A percentile compares a stretch with the other conserved stretches of the same genome.
Evolutionary conservation across 2,113 vertebrate species (phyloP).

Genomic region (Leptosomus discolor): DNA sequence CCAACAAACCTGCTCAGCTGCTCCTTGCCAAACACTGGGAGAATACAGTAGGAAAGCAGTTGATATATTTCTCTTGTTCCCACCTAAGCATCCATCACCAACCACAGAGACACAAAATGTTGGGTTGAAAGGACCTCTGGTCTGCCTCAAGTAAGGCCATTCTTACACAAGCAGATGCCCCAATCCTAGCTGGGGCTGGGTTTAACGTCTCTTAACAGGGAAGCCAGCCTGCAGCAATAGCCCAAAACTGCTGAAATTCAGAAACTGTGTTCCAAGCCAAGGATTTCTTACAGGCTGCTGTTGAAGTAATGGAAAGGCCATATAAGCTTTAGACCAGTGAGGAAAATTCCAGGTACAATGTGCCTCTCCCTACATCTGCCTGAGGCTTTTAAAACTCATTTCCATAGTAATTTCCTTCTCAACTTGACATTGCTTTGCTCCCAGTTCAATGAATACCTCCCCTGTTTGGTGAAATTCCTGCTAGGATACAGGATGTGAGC

Average conservation of each 20-base stretch:
- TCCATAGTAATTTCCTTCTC: slow-evolving; percentile 67
- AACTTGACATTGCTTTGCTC: slow-evolving; percentile 55
- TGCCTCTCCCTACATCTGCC: slow-evolving; percentile 44
- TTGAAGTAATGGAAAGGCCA: slow-evolving; percentile 29
- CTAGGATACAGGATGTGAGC: slow-evolving; percentile 52
- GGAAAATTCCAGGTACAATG: slow-evolving; percentile 42
- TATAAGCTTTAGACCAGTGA: background rate
- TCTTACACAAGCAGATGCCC: background rate
- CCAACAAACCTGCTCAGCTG: background rate
- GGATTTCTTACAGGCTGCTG: background rate
- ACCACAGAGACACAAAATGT: background rate
- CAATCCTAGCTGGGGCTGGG: background rate
- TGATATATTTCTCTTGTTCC: background rate
- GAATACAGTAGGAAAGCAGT: background rate
- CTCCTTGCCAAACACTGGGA: background rate
- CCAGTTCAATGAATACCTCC: slow-evolving; percentile 56
- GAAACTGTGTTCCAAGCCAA: background rate
- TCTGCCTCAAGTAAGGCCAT: background rate
- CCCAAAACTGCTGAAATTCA: background rate
- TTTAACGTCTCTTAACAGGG: background rate
- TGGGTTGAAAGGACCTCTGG: background rate
- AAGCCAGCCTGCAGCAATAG: background rate
- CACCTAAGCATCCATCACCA: background rate
- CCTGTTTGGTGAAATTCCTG: slow-evolving; percentile 55
- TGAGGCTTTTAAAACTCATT: slow-evolving; percentile 59